Conservation (phyloP, 2,797 vertebrate species). For the Pitangus sulphuratus region DNA sequence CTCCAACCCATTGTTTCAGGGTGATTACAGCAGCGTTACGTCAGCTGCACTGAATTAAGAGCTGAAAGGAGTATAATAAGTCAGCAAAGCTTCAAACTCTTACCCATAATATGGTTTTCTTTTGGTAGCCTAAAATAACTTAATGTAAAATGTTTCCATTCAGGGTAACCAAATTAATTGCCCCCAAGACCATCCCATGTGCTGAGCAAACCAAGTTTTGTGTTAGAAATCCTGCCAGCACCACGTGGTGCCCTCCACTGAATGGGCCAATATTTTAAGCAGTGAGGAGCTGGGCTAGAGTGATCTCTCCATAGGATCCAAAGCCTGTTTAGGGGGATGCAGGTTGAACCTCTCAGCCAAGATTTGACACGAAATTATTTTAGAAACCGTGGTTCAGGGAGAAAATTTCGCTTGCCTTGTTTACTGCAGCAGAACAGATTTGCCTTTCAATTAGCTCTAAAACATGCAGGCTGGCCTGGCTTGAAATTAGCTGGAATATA, state of each 20-base stretch:
- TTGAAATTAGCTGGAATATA: conserved; percentile 21
- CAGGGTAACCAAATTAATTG: not conserved
- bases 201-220: not conserved
- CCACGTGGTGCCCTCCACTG: fast-evolving
- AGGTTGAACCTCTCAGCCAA: not conserved
- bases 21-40: not conserved
- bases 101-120: not conserved
- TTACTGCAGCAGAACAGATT: conserved; percentile 9
- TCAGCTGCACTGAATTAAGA: not conserved
- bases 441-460: conserved; percentile 33
- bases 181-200: not conserved
- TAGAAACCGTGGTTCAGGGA: not conserved
- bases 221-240: not conserved
- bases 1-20: not conserved
- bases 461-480: not conserved
- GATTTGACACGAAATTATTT: not conserved
- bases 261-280: not conserved
- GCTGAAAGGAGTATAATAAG: not conserved
- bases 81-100: not conserved
- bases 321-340: not conserved
- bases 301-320: not conserved
- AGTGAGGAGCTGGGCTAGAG: not conserved
- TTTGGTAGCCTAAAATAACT: not conserved
- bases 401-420: not conserved
- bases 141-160: not conserved